phyloP scores from a whole-genome alignment of 2,113 vertebrate species.

The Poeciliopsis retropinna region DNA sequence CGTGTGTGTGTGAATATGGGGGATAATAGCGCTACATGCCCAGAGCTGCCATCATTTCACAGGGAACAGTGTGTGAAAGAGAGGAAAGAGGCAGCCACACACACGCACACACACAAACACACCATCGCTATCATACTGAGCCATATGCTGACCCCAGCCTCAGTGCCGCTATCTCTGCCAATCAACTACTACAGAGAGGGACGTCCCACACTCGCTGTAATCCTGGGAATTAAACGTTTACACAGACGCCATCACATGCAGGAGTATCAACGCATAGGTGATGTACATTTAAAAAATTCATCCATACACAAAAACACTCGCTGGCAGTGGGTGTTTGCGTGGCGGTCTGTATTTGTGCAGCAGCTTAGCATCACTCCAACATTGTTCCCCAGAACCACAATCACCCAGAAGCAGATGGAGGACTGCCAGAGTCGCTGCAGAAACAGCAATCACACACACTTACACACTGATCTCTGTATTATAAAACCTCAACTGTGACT shows the following conservation, averaged over 20 bases:
- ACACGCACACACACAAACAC: conserved; percentile 67
- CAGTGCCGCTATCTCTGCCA: conserved; percentile 91
- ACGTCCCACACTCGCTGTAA: conserved; percentile 71
- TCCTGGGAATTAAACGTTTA: conserved; percentile 49
- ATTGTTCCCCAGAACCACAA: conserved; percentile 84
- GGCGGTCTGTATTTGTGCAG: conserved; percentile 41
- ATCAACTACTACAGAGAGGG: conserved; percentile 85
- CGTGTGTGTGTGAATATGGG: conserved; percentile 67
- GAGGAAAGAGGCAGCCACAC: conserved; percentile 79
- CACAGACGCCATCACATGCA: conserved; percentile 34
- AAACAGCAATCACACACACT: conserved; percentile 72
- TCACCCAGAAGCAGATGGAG: conserved; percentile 91
- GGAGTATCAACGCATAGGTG: conserved; percentile 30
- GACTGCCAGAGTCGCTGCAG: conserved; percentile 64
- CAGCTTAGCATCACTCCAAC: conserved; percentile 73
- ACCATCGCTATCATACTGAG: conserved; percentile 91
- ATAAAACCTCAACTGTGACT: conserved; percentile 1
- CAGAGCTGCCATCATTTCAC: conserved; percentile 92
- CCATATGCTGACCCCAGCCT: conserved; percentile 98
- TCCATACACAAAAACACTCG: conserved; percentile 69
- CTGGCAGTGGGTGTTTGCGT: conserved; percentile 53
- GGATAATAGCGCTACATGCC: conserved; percentile 91
- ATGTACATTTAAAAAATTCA: conserved; percentile 36
- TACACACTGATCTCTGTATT: conserved; percentile 1
- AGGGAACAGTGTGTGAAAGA: conserved; percentile 87